A percentile compares a stretch with the other conserved stretches of the same genome.
These are phyloP conservation scores for Harpegnathos saltator DNA, from an alignment of 1,140 invertebrate species.

Conservation along the genomic window DNA sequence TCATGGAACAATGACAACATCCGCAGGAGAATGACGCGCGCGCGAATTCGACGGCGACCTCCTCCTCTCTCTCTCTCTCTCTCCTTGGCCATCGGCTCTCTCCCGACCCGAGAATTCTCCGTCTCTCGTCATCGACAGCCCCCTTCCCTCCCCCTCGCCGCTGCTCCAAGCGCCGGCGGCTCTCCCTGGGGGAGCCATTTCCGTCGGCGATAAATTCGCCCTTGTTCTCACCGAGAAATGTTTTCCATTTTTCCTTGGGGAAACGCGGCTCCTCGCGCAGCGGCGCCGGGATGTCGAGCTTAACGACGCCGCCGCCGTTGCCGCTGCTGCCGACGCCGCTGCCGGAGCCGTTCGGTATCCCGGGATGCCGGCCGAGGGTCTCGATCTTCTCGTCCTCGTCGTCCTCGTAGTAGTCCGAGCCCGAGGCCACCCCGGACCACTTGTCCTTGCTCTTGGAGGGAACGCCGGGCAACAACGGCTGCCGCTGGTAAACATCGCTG, in stretches of 20 bases:
- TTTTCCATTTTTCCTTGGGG: conserved; percentile 91
- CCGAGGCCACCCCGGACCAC: conserved; percentile 80
- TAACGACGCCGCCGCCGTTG: conserved; percentile 84
- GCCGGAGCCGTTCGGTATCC: conserved; percentile 81
- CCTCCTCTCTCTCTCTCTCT: no score
- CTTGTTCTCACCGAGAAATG: conserved; percentile 87
- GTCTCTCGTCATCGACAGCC: no score
- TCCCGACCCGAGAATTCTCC: no score
- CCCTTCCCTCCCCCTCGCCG: no score
- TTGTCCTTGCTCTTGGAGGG: conserved; percentile 83
- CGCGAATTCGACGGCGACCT: no score
- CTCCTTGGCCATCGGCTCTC: no score
- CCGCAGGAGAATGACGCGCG: no score
- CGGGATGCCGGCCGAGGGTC: conserved; percentile 78
- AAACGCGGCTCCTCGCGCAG: conserved; percentile 88
- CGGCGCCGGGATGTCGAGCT: conserved; percentile 87
- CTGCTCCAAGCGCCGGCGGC: no score
- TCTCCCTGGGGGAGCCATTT: no score
- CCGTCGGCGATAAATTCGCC: not conserved
- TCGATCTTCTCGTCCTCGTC: conserved; percentile 84
- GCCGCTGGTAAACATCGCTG: conserved; percentile 86
- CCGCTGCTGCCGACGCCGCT: conserved; percentile 84
- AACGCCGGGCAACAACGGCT: conserved; percentile 84
- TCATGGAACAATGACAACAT: no score
- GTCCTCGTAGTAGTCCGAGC: conserved; percentile 84